Base-by-base conservation (phyloP, 1,140 invertebrate genomes). In the Drosophila tani region DNA sequence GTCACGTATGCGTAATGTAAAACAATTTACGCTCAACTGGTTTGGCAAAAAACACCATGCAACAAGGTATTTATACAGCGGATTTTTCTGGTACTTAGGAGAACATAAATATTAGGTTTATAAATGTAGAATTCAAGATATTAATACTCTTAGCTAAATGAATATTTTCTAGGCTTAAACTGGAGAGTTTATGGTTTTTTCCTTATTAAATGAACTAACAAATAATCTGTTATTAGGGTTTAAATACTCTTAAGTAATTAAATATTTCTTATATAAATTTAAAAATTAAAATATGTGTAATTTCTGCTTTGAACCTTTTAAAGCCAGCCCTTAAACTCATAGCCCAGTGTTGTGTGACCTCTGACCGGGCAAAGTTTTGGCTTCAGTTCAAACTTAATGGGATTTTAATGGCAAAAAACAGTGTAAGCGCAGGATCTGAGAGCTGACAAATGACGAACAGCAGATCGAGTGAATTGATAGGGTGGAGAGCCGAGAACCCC, bases 1-100 rank as follows among this genome's bases (percentile, higher is more conserved):
- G 56, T 65, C 60, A 79, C 82, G 79, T 86, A 82, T 82, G n/a
- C 62, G 56, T 49, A 68, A 85, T 85, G 59, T 40, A 17, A 56
- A 73, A 56, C 59, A 60, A 66, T 56, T 58, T 59, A 41, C 50
- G 46, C n/a, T 56, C 14, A 38, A 51, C 35, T 68, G 63, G 64
- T 24, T 35, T 21, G 32, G 38, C 51, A 21, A 21, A n/a, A 19
- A 29, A 53, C 29, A 69, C 47, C 7, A 6, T 5, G n/a, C 11
- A 29, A 27, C 49, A 32, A 1, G n/a, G n/a, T 19, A 17, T 41
- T 41, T 40, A 40, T 15, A 5, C 38, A 4, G 38, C 14, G 21
- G 21, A 24, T 9, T 32, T 32, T 9, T 11, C 29, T 7, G 29
- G 7, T 7, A 9, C 9, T 32, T 8, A 7, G 29, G 3, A 11